phyloP scores from a whole-genome alignment of 2,797 vertebrate genomes.

The Trichosurus vulpecula region DNA sequence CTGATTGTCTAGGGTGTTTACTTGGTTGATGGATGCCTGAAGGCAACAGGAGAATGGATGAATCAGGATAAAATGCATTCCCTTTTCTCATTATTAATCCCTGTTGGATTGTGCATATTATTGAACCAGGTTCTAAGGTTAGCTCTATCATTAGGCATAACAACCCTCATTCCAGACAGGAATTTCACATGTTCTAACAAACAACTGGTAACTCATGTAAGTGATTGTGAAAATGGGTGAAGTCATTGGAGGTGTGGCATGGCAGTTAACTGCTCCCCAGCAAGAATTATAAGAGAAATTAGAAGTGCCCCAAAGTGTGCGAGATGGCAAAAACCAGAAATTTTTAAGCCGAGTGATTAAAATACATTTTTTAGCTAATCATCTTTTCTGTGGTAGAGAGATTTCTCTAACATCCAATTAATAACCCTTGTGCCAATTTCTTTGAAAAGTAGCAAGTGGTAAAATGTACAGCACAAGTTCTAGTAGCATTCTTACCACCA shows the following conservation, averaged over 20 bases:
- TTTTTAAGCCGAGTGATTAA: slow-evolving; percentile 48
- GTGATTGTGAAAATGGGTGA: slow-evolving; percentile 45
- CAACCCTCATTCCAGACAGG: neutral
- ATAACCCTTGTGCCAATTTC: slow-evolving; percentile 65
- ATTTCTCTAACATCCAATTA: slow-evolving; percentile 63
- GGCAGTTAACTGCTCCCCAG: slow-evolving; percentile 47
- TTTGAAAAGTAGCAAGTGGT: slow-evolving; percentile 69
- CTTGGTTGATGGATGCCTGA: neutral
- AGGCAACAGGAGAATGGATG: slow-evolving; percentile 42
- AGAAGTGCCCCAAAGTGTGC: slow-evolving; percentile 71
- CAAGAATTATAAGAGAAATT: slow-evolving; percentile 66
- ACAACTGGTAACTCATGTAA: neutral
- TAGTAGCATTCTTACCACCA: slow-evolving; percentile 46
- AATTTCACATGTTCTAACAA: slow-evolving; percentile 47
- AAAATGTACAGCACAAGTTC: slow-evolving; percentile 60
- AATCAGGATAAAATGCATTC: slow-evolving; percentile 14
- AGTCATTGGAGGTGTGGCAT: slow-evolving; percentile 54
- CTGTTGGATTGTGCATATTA: neutral
- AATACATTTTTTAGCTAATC: slow-evolving; percentile 63
- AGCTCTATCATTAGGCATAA: neutral
- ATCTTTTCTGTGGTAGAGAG: slow-evolving; percentile 60
- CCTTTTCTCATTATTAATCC: slow-evolving; percentile 32
- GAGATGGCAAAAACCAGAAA: slow-evolving; percentile 65
- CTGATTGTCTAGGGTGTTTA: neutral
- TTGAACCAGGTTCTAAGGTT: slow-evolving; percentile 3